Evolutionary conservation across 2,113 vertebrate genomes (phyloP).

Genomic region (Gopherus evgoodei): DNA sequence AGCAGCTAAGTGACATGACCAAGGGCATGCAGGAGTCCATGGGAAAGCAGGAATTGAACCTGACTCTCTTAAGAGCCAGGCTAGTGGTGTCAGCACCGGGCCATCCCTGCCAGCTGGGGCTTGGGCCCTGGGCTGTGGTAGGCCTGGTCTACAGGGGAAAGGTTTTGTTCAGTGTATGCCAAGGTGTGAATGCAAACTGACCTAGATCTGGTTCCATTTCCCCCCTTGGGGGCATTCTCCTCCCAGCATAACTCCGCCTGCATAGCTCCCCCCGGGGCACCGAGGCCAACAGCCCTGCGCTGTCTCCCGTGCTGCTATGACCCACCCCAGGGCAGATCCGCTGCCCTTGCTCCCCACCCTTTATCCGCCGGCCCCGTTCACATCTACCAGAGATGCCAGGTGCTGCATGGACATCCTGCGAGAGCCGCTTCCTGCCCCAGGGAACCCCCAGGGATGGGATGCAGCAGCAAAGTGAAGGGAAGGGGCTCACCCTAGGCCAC

Average conservation of each 20-base stretch:
- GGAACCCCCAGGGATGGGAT: too few species aligned
- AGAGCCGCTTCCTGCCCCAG: not conserved
- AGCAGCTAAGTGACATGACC: not conserved
- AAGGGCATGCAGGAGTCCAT: not conserved
- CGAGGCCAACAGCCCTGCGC: too few species aligned
- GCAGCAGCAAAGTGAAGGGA: not conserved
- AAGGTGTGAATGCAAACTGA: not conserved
- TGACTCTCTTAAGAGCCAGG: not conserved
- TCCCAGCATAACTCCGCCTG: not conserved
- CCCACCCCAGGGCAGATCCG: not conserved
- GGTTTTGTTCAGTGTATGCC: not conserved
- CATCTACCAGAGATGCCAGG: too few species aligned
- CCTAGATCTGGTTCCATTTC: not conserved
- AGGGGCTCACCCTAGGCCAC: not conserved
- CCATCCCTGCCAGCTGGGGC: not conserved
- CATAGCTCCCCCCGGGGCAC: too few species aligned
- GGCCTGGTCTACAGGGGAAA: not conserved
- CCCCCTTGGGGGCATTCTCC: too few species aligned
- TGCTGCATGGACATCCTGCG: too few species aligned
- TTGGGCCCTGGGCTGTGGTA: not conserved
- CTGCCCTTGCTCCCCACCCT: not conserved
- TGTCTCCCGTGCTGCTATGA: not conserved
- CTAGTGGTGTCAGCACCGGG: not conserved
- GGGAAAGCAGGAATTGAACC: not conserved
- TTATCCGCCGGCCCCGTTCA: not conserved